Evolutionary conservation across 2,113 vertebrate species (phyloP), one percentile per base, ranked within the genome.

Genomic region (Microtus montanus): DNA sequence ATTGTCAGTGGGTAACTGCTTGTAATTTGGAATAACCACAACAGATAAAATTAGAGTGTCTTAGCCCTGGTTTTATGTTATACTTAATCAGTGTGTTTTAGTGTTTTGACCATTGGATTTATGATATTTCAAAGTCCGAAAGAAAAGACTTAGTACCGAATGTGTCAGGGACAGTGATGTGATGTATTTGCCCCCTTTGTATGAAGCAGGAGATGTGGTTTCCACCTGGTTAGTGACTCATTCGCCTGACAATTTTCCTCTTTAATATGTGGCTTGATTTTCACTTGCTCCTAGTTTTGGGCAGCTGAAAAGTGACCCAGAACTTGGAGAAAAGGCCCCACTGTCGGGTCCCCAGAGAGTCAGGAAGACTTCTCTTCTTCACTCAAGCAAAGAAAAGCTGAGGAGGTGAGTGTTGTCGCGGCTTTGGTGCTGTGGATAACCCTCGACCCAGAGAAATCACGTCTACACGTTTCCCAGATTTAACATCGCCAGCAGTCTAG

Each of bases 371-470:
- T 96, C 97, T 74, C 58, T 94, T 91, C 97, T 93, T 95, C 96
- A 97, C 88, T 95, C 96, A 91, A n/a, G 47, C 77, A 98, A 97
- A 85, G 97, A 98, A 95, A 97, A 98, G 15, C 63, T 87, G 73
- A 97, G 89, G 75, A 95, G 70, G 92, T 97, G 41, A 97, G 66
- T 94, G 92, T 78, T 71, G 7, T 84, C 79, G 49, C 4, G 12
- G 15, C 41, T 11, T 87, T 93, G 52, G n/a, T 20, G 35, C 64
- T n/a, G 61, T 6, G 7, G 66, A 9, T 92, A 35, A 33, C 95
- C 66, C 28, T 97, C 95, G 63, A 58, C 89, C 44, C 11, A 35
- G 35, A 96, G 86, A 96, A 92, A n/a, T 86, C 63, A 35, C 41
- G 64, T 38, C 44, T 33, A 52, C 82, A 54, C 49, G 64, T 94